phyloP scores from a whole-genome alignment of 2,888 invertebrate genomes.

The Prosapia bicincta region DNA sequence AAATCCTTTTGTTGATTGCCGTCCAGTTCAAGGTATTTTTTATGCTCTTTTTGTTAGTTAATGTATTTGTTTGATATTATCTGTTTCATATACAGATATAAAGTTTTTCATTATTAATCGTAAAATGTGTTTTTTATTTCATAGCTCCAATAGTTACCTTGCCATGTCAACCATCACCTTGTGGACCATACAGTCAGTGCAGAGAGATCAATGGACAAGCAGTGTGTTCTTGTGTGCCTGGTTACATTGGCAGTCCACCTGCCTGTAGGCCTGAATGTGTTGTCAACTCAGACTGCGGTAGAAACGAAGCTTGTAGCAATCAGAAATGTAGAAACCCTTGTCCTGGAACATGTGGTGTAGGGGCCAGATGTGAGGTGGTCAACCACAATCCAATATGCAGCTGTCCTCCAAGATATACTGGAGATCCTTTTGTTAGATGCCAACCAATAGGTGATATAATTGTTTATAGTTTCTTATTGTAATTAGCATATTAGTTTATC shows the following conservation, averaged over 20 bases:
- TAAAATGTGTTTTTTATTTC: not conserved
- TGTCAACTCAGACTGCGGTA: slow-evolving; percentile 63
- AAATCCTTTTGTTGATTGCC: slow-evolving; percentile 64
- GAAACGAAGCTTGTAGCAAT: slow-evolving; percentile 67
- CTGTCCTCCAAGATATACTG: slow-evolving; percentile 61
- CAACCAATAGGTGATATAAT: slow-evolving; percentile 48
- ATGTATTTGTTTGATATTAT: not conserved
- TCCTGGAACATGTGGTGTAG: slow-evolving; percentile 67
- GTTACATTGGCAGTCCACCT: slow-evolving; percentile 72
- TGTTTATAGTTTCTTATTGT: slow-evolving; percentile 34
- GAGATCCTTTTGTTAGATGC: slow-evolving; percentile 72
- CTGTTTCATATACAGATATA: not conserved
- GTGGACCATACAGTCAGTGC: slow-evolving; percentile 60
- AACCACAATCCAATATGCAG: slow-evolving; percentile 73
- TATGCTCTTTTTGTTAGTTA: slow-evolving; percentile 33
- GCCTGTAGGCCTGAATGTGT: slow-evolving; percentile 52
- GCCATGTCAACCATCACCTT: slow-evolving; percentile 54
- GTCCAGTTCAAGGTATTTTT: slow-evolving; percentile 43
- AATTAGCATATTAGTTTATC: not conserved
- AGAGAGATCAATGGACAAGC: slow-evolving; percentile 68
- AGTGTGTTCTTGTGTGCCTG: slow-evolving; percentile 66
- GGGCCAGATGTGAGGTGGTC: slow-evolving; percentile 66
- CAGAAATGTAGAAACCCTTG: slow-evolving; percentile 77
- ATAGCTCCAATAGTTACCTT: slow-evolving; percentile 47
- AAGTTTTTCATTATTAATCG: not conserved